Evolutionary conservation across 2,888 invertebrate species (phyloP).

Genomic region (Serripes groenlandicus): DNA sequence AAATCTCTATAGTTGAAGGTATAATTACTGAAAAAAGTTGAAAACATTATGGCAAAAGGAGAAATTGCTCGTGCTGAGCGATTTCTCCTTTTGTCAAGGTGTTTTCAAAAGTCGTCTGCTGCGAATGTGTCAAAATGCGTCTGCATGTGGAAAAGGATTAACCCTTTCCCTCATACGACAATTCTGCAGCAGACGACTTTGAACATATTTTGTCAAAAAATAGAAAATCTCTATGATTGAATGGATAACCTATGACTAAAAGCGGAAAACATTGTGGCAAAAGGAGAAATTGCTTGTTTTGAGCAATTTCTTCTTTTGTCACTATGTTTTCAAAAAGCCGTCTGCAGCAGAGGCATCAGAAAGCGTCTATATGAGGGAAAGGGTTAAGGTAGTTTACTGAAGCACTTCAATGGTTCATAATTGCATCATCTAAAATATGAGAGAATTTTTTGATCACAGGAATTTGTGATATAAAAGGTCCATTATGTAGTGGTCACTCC

Average conservation of each 20-base stretch:
- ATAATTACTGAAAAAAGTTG: too few relatives aligned
- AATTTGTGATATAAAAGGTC: slow-evolving; percentile 20
- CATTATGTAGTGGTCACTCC: slow-evolving; percentile 11
- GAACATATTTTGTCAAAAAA: too few relatives aligned
- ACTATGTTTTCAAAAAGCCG: slow-evolving; percentile 5
- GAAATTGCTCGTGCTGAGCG: background rate
- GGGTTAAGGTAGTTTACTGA: background rate
- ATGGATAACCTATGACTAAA: too few relatives aligned
- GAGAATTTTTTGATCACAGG: slow-evolving; percentile 14
- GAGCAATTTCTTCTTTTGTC: slow-evolving; percentile 2
- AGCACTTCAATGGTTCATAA: slow-evolving; percentile 17
- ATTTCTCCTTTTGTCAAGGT: slow-evolving; percentile 3
- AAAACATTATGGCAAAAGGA: background rate
- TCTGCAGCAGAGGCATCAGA: background rate
- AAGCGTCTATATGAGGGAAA: background rate
- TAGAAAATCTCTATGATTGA: too few relatives aligned
- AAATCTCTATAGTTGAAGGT: too few relatives aligned
- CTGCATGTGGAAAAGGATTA: background rate
- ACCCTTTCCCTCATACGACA: too few relatives aligned
- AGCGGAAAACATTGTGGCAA: background rate
- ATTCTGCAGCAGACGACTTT: too few relatives aligned
- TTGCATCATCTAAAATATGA: slow-evolving; percentile 18
- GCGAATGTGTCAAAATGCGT: background rate
- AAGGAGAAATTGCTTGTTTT: background rate
- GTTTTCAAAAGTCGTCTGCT: background rate